phyloP scores from a whole-genome alignment of 2,113 vertebrate species.

The Oceanites oceanicus region DNA sequence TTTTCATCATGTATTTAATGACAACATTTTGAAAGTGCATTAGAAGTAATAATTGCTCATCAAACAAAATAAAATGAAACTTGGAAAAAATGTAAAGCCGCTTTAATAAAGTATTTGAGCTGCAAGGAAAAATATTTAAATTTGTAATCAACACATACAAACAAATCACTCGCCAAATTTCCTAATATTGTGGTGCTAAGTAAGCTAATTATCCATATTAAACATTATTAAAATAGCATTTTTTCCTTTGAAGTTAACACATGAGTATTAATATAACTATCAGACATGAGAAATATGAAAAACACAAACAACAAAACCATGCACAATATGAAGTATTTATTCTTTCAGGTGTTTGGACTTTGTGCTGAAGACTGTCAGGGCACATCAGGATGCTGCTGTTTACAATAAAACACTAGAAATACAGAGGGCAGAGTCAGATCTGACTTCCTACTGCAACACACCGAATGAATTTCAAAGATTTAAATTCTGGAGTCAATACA shows the following conservation, averaged over 20 bases:
- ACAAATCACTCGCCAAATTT: slow-evolving; percentile 1
- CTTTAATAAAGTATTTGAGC: background rate
- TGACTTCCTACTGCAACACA: background rate
- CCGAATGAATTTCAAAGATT: background rate
- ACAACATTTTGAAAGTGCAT: slow-evolving; percentile 12
- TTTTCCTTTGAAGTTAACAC: slow-evolving; percentile 37
- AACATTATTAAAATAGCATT: slow-evolving; percentile 23
- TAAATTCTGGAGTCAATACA: background rate
- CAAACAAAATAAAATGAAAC: slow-evolving; percentile 27
- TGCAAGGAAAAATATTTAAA: slow-evolving; percentile 1
- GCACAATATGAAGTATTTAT: background rate
- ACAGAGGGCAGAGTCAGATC: background rate
- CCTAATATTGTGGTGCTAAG: slow-evolving; percentile 8
- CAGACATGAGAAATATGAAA: background rate
- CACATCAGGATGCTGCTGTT: background rate
- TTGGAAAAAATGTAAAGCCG: background rate
- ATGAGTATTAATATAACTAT: slow-evolving; percentile 16
- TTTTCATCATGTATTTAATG: slow-evolving; percentile 9
- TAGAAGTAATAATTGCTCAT: slow-evolving; percentile 9
- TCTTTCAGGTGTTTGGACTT: background rate
- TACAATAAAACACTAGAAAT: background rate
- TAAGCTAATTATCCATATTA: slow-evolving; percentile 25
- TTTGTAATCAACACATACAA: background rate
- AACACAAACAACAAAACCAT: background rate
- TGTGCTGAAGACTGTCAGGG: background rate